Evolutionary conservation across 2,113 vertebrate genomes (phyloP), one percentile per base, ranked within the genome.

Genomic region (Zosterops hypoxanthus): DNA sequence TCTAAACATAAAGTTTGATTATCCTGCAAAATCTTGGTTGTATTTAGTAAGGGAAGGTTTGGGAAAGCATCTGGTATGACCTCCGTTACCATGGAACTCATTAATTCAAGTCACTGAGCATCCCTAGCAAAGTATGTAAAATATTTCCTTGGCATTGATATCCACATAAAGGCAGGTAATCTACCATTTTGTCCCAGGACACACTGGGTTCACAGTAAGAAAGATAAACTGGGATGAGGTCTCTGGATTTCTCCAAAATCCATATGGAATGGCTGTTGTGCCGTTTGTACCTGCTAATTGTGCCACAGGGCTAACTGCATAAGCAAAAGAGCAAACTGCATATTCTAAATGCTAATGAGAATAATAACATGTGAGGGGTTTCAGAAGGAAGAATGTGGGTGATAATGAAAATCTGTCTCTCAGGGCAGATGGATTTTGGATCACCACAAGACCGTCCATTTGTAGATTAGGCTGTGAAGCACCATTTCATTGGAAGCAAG

Each of bases 31-130:
- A 88, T 86, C 72, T 78, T 80, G 25, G 28, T 86, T 76, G 34
- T 75, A 29, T 88, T 86, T 96, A 86, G 72, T 82, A 86, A 75
- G 33, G 25, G 69, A 59, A 83, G 44, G 39, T 78, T 88, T 82
- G 76, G 72, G 79, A 68, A 88, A 86, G 65, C 83, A 72, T 92
- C 82, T 92, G 65, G 60, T 70, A 47, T 79, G 82, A 88, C 90
- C 60, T 79, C 12, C 0, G 83, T 82, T 91, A 82, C 77, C 53
- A 87, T 9, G 16, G 80, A 94, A 93, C 47, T 94, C 21, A 34
- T 91, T 96, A 81, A 89, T 57, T 86, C 5, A 3, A 90, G 47
- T 50, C 93, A 88, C 70, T 61, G 78, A 95, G 53, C 69, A 77
- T 86, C 57, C 34, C 47, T 73, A 73, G 47, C 41, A 82, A 90